Evolutionary conservation across 2,888 invertebrate species (phyloP).

Genomic region (Deilephila porcellus): DNA sequence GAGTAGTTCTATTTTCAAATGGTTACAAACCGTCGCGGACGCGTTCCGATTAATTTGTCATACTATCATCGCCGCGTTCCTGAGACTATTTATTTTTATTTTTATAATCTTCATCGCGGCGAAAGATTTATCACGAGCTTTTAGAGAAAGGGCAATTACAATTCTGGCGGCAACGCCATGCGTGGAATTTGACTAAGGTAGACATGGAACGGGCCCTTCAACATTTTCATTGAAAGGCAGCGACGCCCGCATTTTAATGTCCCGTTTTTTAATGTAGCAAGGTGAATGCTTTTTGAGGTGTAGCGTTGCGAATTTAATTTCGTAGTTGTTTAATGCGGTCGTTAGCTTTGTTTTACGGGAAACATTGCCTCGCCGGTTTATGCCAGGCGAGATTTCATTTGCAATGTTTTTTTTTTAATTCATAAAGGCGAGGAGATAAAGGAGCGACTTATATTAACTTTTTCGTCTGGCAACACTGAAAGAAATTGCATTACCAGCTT

Average conservation of each 20-base stretch:
- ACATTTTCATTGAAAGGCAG: constrained; percentile 17
- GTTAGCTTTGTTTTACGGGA: constrained; percentile 26
- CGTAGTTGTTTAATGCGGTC: constrained; percentile 27
- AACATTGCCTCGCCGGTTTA: constrained; percentile 2
- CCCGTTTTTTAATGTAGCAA: constrained; percentile 20
- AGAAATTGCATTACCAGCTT: constrained; percentile 15
- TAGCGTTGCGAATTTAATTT: constrained; percentile 25
- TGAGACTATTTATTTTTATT: constrained; percentile 62
- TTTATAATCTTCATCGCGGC: constrained; percentile 60
- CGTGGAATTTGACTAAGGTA: constrained; percentile 54
- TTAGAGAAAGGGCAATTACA: constrained; percentile 59
- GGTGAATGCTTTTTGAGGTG: constrained; percentile 21
- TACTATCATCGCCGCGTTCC: constrained; percentile 64
- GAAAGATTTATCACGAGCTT: constrained; percentile 67
- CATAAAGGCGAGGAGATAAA: constrained; percentile 15
- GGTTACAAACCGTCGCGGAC: constrained; percentile 55
- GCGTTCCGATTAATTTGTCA: constrained; percentile 74
- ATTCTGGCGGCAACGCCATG: constrained; percentile 52
- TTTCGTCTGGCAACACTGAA: constrained; percentile 16
- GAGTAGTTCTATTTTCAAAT: constrained; percentile 66
- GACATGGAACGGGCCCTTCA: constrained; percentile 34
- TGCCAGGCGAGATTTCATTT: constrained; percentile 20
- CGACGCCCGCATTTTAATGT: neutral
- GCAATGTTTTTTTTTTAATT: neutral
- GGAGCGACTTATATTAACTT: constrained; percentile 9